A percentile compares a stretch with the other conserved stretches of the same genome.
Evolutionary conservation across 2,797 vertebrate species (phyloP).

Genomic region (Coregonus suidteri): DNA sequence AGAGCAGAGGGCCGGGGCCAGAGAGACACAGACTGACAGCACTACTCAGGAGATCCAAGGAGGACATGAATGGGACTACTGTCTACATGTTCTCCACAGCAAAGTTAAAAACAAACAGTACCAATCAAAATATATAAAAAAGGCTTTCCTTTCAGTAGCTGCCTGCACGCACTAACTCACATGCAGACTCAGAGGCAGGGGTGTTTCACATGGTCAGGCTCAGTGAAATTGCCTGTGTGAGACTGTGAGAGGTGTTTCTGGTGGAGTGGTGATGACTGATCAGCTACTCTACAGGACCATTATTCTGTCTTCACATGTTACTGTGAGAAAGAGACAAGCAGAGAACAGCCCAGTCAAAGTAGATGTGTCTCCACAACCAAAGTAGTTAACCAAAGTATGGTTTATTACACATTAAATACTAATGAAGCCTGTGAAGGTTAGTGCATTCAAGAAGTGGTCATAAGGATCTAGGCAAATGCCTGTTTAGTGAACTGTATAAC

Average conservation of each 20-base stretch:
- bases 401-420: not conserved
- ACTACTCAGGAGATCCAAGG: slow-evolving; percentile 59
- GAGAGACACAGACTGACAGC: slow-evolving; percentile 64
- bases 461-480: no score
- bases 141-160: slow-evolving; percentile 42
- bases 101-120: slow-evolving; percentile 48
- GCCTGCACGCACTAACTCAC: slow-evolving; percentile 32
- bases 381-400: not conserved
- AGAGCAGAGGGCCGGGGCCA: slow-evolving; percentile 58
- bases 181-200: slow-evolving; percentile 42
- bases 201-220: slow-evolving; percentile 43
- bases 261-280: not conserved
- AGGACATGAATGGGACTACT: slow-evolving; percentile 74
- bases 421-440: not conserved
- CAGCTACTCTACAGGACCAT: not conserved
- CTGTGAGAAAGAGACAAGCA: not conserved
- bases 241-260: not conserved
- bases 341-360: not conserved
- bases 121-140: slow-evolving; percentile 24
- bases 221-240: slow-evolving; percentile 14
- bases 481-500: no score
- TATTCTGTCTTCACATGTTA: not conserved
- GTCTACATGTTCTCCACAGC: slow-evolving; percentile 62
- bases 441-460: not conserved
- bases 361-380: not conserved